These are phyloP conservation scores for Esox masquinongy DNA, from an alignment of 2,797 vertebrate genomes.

Conservation along the genomic window DNA sequence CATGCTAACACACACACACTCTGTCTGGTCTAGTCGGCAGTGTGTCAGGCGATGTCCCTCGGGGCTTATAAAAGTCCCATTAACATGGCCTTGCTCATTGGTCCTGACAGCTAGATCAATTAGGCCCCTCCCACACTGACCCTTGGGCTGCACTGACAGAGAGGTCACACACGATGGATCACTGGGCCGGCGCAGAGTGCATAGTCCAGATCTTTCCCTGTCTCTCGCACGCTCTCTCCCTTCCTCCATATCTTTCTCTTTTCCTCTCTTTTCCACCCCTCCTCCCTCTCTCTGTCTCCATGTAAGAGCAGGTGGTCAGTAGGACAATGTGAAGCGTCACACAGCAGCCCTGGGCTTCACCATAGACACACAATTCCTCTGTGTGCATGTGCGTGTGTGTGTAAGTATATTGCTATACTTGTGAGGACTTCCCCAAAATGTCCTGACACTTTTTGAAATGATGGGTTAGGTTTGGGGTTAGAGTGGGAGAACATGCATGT, in stretches of 20 bases:
- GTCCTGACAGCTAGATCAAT: constrained; percentile 96
- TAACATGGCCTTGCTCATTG: constrained; percentile 94
- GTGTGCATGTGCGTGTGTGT: neutral
- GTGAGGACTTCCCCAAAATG: too few relatives aligned
- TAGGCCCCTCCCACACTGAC: constrained; percentile 87
- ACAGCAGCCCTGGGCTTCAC: constrained; percentile 35
- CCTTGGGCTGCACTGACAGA: constrained; percentile 83
- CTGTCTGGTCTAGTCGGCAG: constrained; percentile 62
- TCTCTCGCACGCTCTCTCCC: neutral
- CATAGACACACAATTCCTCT: constrained; percentile 20
- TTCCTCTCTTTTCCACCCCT: neutral
- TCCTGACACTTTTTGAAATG: too few relatives aligned
- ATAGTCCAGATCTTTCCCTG: constrained; percentile 14
- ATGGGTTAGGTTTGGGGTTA: neutral
- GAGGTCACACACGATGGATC: constrained; percentile 85
- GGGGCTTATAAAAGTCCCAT: constrained; percentile 94
- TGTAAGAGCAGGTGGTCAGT: constrained; percentile 45
- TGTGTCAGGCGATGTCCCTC: constrained; percentile 83
- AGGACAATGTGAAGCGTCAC: constrained; percentile 8
- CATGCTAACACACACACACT: constrained; percentile 58
- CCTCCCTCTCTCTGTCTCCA: constrained; percentile 37
- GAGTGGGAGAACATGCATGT: neutral
- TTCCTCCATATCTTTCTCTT: neutral
- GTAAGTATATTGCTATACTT: neutral
- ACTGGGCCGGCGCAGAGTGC: constrained; percentile 53